Percentiles rank a stretch among this genome's conserved stretches.
phyloP scores from a whole-genome alignment of 1,140 invertebrate species.

The Paramacrobiotus metropolitanus region DNA sequence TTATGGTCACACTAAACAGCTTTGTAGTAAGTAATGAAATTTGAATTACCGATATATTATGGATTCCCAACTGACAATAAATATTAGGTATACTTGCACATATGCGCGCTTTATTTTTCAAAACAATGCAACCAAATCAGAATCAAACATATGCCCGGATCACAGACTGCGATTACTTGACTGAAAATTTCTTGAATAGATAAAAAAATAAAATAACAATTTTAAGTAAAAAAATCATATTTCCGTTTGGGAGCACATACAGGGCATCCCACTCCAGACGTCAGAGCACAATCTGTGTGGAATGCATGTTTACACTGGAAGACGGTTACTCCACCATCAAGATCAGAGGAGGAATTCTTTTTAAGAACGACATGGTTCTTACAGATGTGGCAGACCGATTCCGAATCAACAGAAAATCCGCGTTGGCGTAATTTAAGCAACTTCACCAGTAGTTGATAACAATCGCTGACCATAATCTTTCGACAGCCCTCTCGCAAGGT shows the following conservation, averaged over 20 bases:
- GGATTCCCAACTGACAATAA: no score
- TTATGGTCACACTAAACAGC: no score
- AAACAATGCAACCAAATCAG: no score
- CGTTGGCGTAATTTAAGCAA: slow-evolving; percentile 46
- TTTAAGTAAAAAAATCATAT: background rate
- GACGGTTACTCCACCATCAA: slow-evolving; percentile 40
- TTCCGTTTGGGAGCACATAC: background rate
- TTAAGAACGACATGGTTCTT: background rate
- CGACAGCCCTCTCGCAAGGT: slow-evolving; percentile 68
- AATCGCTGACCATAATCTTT: slow-evolving; percentile 61
- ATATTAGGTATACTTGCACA: no score
- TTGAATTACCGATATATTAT: no score
- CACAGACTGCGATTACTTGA: no score
- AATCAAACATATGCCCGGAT: no score
- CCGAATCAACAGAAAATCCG: slow-evolving; percentile 37
- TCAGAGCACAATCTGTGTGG: slow-evolving; percentile 49
- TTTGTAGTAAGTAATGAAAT: no score
- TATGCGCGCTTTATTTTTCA: no score
- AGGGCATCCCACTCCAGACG: background rate
- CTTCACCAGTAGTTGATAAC: slow-evolving; percentile 62
- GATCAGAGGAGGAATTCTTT: slow-evolving; percentile 26
- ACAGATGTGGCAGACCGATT: background rate
- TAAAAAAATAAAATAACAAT: no score
- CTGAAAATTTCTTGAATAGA: no score
- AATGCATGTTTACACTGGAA: slow-evolving; percentile 75